These are phyloP conservation scores for Takifugu flavidus DNA, from an alignment of 2,113 vertebrate genomes.

Conservation along the genomic window DNA sequence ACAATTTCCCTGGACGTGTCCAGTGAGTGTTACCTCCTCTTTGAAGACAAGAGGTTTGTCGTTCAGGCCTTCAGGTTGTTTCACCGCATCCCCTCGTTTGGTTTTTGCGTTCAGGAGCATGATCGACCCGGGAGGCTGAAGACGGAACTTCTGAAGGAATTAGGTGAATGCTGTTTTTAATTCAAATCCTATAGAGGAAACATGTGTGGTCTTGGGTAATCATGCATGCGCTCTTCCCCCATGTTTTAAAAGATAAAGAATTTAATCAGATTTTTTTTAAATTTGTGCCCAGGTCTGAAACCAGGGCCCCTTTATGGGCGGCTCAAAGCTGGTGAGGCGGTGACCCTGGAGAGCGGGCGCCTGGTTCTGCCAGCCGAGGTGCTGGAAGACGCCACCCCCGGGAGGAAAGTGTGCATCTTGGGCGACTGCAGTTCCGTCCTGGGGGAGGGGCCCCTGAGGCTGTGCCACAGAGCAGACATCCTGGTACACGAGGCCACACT, in stretches of 20 bases:
- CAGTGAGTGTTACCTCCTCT: slow-evolving; percentile 76
- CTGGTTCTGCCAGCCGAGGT: slow-evolving; percentile 76
- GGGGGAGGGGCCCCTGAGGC: slow-evolving; percentile 60
- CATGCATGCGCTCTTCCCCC: not conserved
- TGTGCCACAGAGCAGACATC: slow-evolving; percentile 81
- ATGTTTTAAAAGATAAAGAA: not conserved
- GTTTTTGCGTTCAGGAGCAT: slow-evolving; percentile 85
- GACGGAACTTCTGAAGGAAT: slow-evolving; percentile 78
- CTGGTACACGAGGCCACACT: slow-evolving; percentile 91
- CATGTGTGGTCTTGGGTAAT: not conserved
- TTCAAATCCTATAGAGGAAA: not conserved
- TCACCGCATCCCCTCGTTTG: slow-evolving; percentile 90
- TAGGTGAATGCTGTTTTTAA: slow-evolving; percentile 71
- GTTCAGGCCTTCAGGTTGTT: slow-evolving; percentile 86
- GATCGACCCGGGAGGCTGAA: slow-evolving; percentile 82
- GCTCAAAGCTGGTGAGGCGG: slow-evolving; percentile 79
- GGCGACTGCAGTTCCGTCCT: slow-evolving; percentile 84
- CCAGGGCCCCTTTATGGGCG: slow-evolving; percentile 85
- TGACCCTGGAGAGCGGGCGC: slow-evolving; percentile 77
- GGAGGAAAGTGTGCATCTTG: slow-evolving; percentile 87
- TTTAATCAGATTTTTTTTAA: slow-evolving; percentile 3
- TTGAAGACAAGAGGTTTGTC: slow-evolving; percentile 79
- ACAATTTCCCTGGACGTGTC: slow-evolving; percentile 67
- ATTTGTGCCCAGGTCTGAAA: slow-evolving; percentile 74
- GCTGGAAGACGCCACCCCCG: slow-evolving; percentile 75